Conservation (phyloP, 2,113 vertebrate species). For the Saccopteryx leptura region DNA sequence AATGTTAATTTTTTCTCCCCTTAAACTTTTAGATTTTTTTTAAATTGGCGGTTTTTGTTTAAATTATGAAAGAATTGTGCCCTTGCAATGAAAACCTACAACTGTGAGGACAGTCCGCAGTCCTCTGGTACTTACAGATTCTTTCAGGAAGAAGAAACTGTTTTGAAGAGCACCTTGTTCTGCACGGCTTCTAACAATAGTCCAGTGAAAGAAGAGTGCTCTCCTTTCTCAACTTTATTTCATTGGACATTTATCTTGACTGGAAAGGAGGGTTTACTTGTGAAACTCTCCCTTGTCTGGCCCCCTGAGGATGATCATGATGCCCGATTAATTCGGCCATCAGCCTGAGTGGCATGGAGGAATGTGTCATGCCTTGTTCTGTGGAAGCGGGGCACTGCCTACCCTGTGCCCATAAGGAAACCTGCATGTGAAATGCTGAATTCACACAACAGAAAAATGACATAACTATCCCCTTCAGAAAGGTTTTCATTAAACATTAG, state of each 20-base stretch:
- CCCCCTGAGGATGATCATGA: background rate
- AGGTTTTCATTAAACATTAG: background rate
- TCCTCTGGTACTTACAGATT: background rate
- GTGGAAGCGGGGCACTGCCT: background rate
- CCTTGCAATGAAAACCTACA: background rate
- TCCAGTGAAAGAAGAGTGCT: background rate
- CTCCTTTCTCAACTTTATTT: background rate
- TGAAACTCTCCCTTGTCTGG: background rate
- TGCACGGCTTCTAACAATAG: background rate
- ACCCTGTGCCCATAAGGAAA: background rate
- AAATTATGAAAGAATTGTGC: background rate
- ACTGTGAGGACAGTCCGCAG: background rate
- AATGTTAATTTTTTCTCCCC: background rate
- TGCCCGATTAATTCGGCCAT: background rate
- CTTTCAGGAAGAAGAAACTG: background rate
- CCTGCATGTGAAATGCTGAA: background rate
- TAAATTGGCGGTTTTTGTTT: constrained; percentile 4
- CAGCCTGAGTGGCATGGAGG: background rate
- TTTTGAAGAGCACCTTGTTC: background rate
- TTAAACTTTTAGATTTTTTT: constrained; percentile 26
- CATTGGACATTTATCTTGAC: background rate
- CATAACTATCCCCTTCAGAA: background rate
- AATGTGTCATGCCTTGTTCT: background rate
- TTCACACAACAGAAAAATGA: background rate
- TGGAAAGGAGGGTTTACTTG: background rate